Evolutionary conservation across 2,113 vertebrate genomes (phyloP), one percentile per base, ranked within the genome.

Genomic region (Triplophysa rosa): DNA sequence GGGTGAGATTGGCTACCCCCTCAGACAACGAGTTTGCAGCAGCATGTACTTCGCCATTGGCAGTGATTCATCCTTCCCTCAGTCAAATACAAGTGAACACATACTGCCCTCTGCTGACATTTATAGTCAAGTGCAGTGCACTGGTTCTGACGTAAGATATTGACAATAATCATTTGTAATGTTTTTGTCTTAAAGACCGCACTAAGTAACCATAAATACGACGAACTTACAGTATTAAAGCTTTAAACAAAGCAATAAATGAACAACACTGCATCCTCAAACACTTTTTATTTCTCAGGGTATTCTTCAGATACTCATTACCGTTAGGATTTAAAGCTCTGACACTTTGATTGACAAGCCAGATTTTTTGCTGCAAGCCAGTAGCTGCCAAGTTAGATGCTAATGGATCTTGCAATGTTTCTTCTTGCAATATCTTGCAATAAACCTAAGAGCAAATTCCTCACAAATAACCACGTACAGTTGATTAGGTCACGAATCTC

Each of bases 71-170:
- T 76, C 83, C 75, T 56, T 52, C 1, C 42, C 14, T 37, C 1
- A 16, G 42, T 29, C 19, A 40, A n/a, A 40, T 47, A 75, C 16
- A 64, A 16, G 54, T 62, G 61, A 58, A 17, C 70, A 14, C 49
- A 45, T 74, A 80, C 80, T 71, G 77, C 67, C 67, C 68, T 68
- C 72, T 84, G 42, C 70, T 82, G 83, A 76, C 19, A 26, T 49
- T 24, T 19, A 62, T 3, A 13, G 49, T 62, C 66, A 75, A 74
- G 12, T 62, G 49, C 68, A 21, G 16, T 33, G 12, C 16, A 40
- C 42, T n/a, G 9, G 8, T 52, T 2, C 19, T 56, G 23, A 54
- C 61, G 3, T 16, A 8, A 16, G 23, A 16, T 13, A 24, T 17
- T 7, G 2, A 17, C 14, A 42, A 14, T 1, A 17, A 33, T 61